Evolutionary conservation across 2,797 vertebrate species (phyloP).

Genomic region (Cuculus canorus): DNA sequence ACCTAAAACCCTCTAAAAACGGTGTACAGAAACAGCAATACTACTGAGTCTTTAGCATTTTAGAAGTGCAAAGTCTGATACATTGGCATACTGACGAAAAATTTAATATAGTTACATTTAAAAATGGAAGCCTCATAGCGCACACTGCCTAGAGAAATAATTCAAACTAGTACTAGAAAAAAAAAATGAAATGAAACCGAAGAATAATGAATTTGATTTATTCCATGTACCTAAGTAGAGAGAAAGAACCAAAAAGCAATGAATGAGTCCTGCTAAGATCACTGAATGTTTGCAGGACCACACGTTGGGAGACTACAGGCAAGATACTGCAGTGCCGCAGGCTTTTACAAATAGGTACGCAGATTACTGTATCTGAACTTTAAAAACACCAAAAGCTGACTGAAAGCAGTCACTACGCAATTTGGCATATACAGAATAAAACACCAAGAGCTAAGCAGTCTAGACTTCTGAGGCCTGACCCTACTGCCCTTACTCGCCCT

Average conservation of each 20-base stretch:
- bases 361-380: neutral
- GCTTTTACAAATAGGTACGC: neutral
- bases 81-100: neutral
- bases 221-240: neutral
- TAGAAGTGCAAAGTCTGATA: neutral
- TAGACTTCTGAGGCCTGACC: neutral
- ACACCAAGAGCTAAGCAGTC: neutral
- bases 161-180: neutral
- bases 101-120: neutral
- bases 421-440: neutral
- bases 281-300: neutral
- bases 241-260: neutral
- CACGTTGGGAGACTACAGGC: neutral
- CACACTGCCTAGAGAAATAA: neutral
- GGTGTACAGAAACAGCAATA: neutral
- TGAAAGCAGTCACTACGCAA: neutral
- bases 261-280: neutral
- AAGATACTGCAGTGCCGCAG: neutral
- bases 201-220: neutral
- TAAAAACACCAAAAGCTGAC: neutral
- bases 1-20: neutral
- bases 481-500: constrained; percentile 19
- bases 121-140: neutral
- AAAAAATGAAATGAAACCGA: neutral
- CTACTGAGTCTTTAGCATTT: neutral